These are phyloP conservation scores for Oreochromis spilurus DNA, from an alignment of 2,113 vertebrate species.

Conservation along the genomic window DNA sequence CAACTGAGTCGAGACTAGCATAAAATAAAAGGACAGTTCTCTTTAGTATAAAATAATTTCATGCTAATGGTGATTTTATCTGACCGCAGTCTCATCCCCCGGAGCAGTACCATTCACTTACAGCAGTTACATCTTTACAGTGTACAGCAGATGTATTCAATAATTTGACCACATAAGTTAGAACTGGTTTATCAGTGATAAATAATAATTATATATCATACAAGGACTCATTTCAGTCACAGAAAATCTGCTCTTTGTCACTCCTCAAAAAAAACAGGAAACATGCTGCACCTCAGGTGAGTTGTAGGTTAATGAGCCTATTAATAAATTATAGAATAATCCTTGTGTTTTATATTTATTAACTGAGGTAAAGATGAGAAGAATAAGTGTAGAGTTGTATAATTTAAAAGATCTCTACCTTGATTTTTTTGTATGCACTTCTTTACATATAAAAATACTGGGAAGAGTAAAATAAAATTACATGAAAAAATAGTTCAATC, in stretches of 20 bases:
- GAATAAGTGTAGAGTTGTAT: background rate
- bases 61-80: slow-evolving; percentile 1
- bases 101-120: slow-evolving; percentile 7
- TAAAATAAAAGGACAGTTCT: slow-evolving; percentile 19
- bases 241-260: background rate
- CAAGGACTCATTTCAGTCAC: background rate
- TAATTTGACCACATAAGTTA: background rate
- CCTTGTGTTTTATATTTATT: background rate
- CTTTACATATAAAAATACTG: slow-evolving; percentile 7
- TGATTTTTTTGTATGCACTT: background rate
- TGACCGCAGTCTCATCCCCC: background rate
- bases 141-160: background rate
- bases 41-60: slow-evolving; percentile 16
- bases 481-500: background rate
- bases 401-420: background rate
- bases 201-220: background rate
- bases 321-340: background rate
- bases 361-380: background rate
- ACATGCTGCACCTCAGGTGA: background rate
- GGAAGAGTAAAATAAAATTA: background rate
- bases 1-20: slow-evolving; percentile 15
- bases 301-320: background rate
- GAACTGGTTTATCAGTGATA: background rate
- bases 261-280: background rate
- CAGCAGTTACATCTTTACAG: slow-evolving; percentile 19